Evolutionary conservation across 1,140 invertebrate species (phyloP), one percentile per base, ranked within the genome.

Genomic region (Cydia amplana): DNA sequence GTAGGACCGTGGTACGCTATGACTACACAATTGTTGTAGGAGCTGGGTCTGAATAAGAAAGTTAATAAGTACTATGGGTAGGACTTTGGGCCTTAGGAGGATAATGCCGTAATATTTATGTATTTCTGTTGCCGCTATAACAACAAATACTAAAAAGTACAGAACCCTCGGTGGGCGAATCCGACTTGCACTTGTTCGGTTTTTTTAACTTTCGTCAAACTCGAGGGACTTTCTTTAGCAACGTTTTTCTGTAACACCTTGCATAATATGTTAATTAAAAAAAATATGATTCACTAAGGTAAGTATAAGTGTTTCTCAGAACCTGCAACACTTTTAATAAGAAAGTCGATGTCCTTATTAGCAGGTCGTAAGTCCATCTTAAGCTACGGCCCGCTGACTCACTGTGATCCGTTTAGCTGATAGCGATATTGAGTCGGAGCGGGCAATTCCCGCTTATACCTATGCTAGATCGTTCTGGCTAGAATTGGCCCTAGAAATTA

Each of bases 261-360:
- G 18, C 49, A 51, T 51, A 51, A 51, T 51, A n/a, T 51, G 6
- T 14, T 5, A 49, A n/a, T 16, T 51, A 12, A 25, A 1, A 3
- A 14, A 51, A 51, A 51, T 46, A 51, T 51, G 6, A n/a, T 51
- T 51, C 4, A 51, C 49, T 18, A 18, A 51, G 10, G 10, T 1
- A 18, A 16, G 64, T 23, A 25, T 12, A 28, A 4, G 28, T 28
- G 20, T 70, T 36, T 43, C 65, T 70, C 65, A 32, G 25, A 43
- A 20, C 10, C 25, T 36, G 25, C 25, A 43, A 70, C 36, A 70
- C 65, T 70, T 70, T 70, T 36, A 36, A 32, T 70, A 36, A 70
- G 28, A 32, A 43, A 70, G 36, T 70, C 25, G 65, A 43, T n/a
- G 65, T 43, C 25, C 65, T 36, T 36, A 43, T 70, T 43, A 43